Percentiles rank a stretch among this genome's conserved stretches.
These are phyloP conservation scores for Malacoctenus gilli DNA, from an alignment of 2,797 vertebrate species.

Conservation along the genomic window DNA sequence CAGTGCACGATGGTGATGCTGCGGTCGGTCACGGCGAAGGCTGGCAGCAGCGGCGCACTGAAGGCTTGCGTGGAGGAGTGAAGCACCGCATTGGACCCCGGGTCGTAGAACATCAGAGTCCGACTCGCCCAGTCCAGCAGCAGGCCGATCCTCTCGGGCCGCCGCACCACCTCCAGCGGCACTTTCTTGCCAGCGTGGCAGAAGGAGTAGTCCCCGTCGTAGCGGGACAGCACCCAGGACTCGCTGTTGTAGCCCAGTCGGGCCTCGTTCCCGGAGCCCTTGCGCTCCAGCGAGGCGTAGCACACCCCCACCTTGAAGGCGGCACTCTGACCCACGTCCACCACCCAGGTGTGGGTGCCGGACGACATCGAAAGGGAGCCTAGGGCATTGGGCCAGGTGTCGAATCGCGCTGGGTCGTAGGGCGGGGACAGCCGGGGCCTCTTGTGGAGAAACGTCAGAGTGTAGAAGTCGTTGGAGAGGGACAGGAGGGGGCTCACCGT, in stretches of 20 bases:
- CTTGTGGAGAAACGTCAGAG: constrained; percentile 86
- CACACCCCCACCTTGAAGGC: constrained; percentile 95
- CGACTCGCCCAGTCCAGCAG: constrained; percentile 87
- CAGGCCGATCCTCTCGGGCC: constrained; percentile 83
- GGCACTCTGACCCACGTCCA: constrained; percentile 85
- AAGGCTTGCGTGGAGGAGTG: constrained; percentile 79
- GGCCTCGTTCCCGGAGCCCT: constrained; percentile 83
- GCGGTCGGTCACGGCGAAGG: constrained; percentile 88
- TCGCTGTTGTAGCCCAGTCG: constrained; percentile 87
- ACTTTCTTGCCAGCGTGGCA: constrained; percentile 80
- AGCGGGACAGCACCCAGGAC: constrained; percentile 93
- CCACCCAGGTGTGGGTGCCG: constrained; percentile 86
- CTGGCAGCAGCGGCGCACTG: constrained; percentile 81
- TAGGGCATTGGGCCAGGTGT: constrained; percentile 92
- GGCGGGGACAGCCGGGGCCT: constrained; percentile 76
- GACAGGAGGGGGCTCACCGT: constrained; percentile 87
- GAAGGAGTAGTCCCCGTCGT: constrained; percentile 87
- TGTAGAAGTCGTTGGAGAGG: constrained; percentile 84
- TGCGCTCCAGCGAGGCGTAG: constrained; percentile 86
- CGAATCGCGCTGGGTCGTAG: constrained; percentile 86
- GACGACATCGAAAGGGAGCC: constrained; percentile 79
- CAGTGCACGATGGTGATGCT: constrained; percentile 82
- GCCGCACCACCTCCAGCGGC: constrained; percentile 77
- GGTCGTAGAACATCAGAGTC: constrained; percentile 89
- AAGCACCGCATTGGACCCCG: constrained; percentile 80